Base-by-base conservation (phyloP, 2,797 vertebrate species). In the Arrhamphus sclerolepis region DNA sequence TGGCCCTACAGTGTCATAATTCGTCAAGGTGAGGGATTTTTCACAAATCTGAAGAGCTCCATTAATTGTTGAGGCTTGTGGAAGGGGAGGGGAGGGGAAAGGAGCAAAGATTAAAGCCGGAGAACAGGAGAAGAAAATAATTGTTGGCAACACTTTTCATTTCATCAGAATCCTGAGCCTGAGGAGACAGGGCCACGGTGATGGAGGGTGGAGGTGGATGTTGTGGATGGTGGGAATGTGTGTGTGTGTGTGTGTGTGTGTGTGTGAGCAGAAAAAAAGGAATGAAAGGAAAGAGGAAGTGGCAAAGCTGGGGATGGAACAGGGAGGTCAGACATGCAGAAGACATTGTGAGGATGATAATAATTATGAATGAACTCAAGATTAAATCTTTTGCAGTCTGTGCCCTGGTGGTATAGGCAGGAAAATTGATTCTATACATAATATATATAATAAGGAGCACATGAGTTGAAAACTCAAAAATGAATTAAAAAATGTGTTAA, bases 121-220 rank as follows among this genome's bases (percentile, higher is more conserved):
- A 72, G 78, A 62, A 62, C 34, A 38, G 34, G 64, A 63, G 21
- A 28, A 17, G 77, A 69, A 62, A 66, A 66, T 80, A 73, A 82
- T 78, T 73, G 66, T 84, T 75, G 62, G 75, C 66, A 81, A 81
- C 72, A 70, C 61, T 73, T 87, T 86, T 82, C 58, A 81, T 90
- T 86, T 82, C 56, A 77, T 87, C 83, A 81, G 66, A 44, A 19
- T 46, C 52, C n/a, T 16, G 38, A 73, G 75, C 70, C 46, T 59
- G 51, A 51, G 46, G 74, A 84, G 78, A 82, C 55, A 53, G 62
- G 54, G 65, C 62, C 65, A 78, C 62, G n/a, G 46, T 64, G 66
- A 77, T 66, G 72, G 67, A 52, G 66, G 61, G 48, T 43, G 31
- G 28, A 43, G 9, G 56, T 48, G 59, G 62, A 16, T 38, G 34